A percentile compares a stretch with the other conserved stretches of the same genome.
Evolutionary conservation across 2,797 vertebrate genomes (phyloP).

Genomic region (Lemur catta): DNA sequence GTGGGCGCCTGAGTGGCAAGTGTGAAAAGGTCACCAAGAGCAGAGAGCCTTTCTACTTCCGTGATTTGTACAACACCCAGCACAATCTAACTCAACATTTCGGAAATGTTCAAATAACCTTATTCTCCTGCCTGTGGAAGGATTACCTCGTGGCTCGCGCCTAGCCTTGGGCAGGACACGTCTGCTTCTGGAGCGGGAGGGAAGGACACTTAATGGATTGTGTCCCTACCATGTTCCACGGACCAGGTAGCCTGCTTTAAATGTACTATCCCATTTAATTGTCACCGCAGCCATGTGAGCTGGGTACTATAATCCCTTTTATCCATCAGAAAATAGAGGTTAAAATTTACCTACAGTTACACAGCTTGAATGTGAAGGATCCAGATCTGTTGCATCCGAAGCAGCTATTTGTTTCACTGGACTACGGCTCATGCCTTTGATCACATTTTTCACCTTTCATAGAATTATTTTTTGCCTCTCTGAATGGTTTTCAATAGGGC

Average conservation of each 20-base stretch:
- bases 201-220: neutral
- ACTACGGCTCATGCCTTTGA: neutral
- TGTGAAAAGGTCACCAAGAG: neutral
- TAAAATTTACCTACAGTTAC: neutral
- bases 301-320: neutral
- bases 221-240: neutral
- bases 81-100: conserved; percentile 19
- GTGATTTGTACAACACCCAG: neutral
- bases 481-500: neutral
- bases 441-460: neutral
- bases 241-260: neutral
- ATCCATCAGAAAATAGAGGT: neutral
- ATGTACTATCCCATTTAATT: neutral
- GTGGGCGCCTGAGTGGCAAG: neutral
- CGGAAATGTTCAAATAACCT: neutral
- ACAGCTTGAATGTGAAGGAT: neutral
- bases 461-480: neutral
- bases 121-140: neutral
- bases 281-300: neutral
- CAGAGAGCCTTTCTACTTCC: neutral
- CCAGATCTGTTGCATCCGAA: neutral
- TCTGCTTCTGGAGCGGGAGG: neutral
- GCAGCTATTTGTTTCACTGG: neutral
- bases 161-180: neutral
- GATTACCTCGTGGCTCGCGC: neutral